These are phyloP conservation scores for Pogonomyrmex barbatus DNA, from an alignment of 1,140 invertebrate species.

Conservation along the genomic window DNA sequence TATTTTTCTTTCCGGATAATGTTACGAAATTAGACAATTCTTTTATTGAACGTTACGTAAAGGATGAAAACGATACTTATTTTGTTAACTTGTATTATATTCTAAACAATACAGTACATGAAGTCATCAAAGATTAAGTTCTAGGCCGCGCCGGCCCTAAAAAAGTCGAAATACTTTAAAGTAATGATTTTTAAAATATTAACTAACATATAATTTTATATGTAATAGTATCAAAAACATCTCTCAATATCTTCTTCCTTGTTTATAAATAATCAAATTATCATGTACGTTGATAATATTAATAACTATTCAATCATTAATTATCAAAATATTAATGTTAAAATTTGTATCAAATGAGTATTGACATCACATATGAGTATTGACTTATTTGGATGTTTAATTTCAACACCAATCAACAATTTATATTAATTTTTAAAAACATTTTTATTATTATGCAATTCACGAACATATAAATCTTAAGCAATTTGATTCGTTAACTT, in stretches of 20 bases:
- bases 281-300: background rate
- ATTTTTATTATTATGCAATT: background rate
- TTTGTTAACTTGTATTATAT: too few relatives aligned
- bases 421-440: background rate
- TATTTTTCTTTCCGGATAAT: too few relatives aligned
- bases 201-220: background rate
- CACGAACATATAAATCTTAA: background rate
- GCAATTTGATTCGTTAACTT: background rate
- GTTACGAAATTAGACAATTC: too few relatives aligned
- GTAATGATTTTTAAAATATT: background rate
- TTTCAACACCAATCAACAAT: background rate
- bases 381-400: background rate
- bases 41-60: too few relatives aligned
- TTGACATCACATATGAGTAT: background rate
- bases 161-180: too few relatives aligned
- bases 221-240: background rate
- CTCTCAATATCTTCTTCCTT: background rate
- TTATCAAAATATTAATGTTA: background rate
- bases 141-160: too few relatives aligned
- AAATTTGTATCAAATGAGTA: background rate
- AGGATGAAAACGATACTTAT: too few relatives aligned
- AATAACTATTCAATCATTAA: background rate
- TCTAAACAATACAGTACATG: too few relatives aligned
- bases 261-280: background rate
- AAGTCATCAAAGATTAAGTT: too few relatives aligned